These are phyloP conservation scores for Montifringilla adamsi DNA, from an alignment of 2,113 vertebrate genomes.

Conservation along the genomic window DNA sequence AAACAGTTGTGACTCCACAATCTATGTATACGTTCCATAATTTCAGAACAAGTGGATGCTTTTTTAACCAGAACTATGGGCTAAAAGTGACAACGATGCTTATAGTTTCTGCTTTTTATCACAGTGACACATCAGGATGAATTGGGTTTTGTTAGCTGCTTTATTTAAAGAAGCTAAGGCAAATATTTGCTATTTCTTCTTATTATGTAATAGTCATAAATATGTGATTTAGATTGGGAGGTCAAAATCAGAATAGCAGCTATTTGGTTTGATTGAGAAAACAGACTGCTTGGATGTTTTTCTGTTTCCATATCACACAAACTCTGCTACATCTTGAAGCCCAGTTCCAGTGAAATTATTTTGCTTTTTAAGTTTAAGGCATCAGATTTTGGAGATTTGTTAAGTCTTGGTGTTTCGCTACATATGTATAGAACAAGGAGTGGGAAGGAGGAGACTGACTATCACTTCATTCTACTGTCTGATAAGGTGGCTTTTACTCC, in stretches of 20 bases:
- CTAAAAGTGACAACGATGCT: not conserved
- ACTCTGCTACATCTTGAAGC: not conserved
- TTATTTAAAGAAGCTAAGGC: not conserved
- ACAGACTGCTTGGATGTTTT: not conserved
- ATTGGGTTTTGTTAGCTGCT: not conserved
- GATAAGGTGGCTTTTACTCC: not conserved
- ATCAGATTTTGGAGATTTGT: not conserved
- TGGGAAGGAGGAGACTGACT: not conserved
- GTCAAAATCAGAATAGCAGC: not conserved
- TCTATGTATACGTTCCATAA: not conserved
- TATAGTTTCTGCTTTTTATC: not conserved
- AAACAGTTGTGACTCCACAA: not conserved
- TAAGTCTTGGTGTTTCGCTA: not conserved
- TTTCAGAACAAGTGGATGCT: not conserved
- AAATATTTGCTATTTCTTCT: not conserved
- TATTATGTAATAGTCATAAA: not conserved
- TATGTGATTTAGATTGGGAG: not conserved
- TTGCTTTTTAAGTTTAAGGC: not conserved
- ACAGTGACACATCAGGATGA: not conserved
- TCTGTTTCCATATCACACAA: not conserved
- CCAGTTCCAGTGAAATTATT: not conserved
- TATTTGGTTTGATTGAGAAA: not conserved
- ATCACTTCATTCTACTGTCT: not conserved
- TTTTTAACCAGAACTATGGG: not conserved
- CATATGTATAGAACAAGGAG: not conserved